Evolutionary conservation across 2,797 vertebrate species (phyloP), one percentile per base, ranked within the genome.

Genomic region (Manis pentadactyla): DNA sequence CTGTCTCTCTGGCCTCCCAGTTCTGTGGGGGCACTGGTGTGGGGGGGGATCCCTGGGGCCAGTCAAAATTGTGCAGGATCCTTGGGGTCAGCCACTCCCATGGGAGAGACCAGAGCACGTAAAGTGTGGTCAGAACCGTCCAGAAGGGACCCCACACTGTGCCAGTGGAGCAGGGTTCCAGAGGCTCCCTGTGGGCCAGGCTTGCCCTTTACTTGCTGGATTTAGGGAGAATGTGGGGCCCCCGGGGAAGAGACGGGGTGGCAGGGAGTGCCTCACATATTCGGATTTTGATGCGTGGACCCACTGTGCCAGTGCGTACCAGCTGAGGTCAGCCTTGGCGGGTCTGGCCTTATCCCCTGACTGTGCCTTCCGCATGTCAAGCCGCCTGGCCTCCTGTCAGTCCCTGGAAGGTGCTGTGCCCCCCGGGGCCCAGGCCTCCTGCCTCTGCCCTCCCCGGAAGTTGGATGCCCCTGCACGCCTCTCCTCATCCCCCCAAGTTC

Each of bases 241-340:
- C 27, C 59, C 0, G 0, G 51, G 21, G 13, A 59, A n/a, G 34
- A 12, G 55, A n/a, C 2, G 7, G 68, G 49, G n/a, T 29, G 75
- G 34, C 49, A n/a, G 1, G 13, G 51, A 86, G 53, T 63, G 34
- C 31, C 27, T 12, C 31, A 12, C 18, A 0, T 19, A 34, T 19
- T 90, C 74, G 29, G 23, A 34, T 66, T 37, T 63, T 49, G 81
- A 55, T 39, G 53, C 14, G 7, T 25, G 39, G n/a, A 23, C n/a
- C 18, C 31, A 31, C 4, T 14, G 8, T 21, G 9, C n/a, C 21
- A 15, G 37, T 1, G 13, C 0, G 2, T 1, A 1, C 29, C 25
- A 31, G 63, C 34, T 69, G 34, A 88, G 75, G 11, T 81, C 31
- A 64, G 68, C 31, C 53, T 63, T n/a, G 6, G 19, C 34, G 63